Percentiles rank a stretch among this genome's conserved stretches.
Evolutionary conservation across 1,140 invertebrate species (phyloP).

Genomic region (Zaprionus davidi): DNA sequence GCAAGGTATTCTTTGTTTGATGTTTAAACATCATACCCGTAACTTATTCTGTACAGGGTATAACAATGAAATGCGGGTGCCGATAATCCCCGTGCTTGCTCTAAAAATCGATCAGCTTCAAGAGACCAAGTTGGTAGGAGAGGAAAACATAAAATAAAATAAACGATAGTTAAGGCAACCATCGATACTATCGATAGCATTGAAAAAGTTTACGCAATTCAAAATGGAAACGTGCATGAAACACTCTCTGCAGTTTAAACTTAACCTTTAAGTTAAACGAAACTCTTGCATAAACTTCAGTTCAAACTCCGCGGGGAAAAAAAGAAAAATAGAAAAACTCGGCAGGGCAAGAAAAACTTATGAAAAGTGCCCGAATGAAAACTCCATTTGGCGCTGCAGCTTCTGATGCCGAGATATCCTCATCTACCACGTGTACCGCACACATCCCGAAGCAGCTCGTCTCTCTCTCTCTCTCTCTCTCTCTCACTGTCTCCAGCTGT

Average conservation of each 20-base stretch:
- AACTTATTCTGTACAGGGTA: background rate
- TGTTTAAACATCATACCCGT: background rate
- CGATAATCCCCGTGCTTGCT: background rate
- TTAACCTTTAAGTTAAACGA: background rate
- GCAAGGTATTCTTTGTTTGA: background rate
- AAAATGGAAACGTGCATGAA: background rate
- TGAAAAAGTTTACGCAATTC: background rate
- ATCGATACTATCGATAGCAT: background rate
- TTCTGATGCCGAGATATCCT: background rate
- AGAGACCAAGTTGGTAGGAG: background rate
- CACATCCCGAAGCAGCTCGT: background rate
- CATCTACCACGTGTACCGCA: background rate
- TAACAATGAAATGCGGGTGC: background rate
- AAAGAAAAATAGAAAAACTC: background rate
- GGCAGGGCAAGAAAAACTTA: background rate
- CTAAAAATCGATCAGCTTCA: background rate
- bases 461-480: background rate
- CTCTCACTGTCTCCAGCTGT: conserved; percentile 16
- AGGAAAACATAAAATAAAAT: background rate
- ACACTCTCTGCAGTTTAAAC: background rate
- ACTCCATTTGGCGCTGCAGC: background rate
- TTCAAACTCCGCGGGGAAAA: background rate
- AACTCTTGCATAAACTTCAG: background rate
- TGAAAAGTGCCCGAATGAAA: background rate
- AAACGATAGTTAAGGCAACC: conserved; percentile 1